Conservation (phyloP, 2,113 vertebrate species). For the Microtus pennsylvanicus region DNA sequence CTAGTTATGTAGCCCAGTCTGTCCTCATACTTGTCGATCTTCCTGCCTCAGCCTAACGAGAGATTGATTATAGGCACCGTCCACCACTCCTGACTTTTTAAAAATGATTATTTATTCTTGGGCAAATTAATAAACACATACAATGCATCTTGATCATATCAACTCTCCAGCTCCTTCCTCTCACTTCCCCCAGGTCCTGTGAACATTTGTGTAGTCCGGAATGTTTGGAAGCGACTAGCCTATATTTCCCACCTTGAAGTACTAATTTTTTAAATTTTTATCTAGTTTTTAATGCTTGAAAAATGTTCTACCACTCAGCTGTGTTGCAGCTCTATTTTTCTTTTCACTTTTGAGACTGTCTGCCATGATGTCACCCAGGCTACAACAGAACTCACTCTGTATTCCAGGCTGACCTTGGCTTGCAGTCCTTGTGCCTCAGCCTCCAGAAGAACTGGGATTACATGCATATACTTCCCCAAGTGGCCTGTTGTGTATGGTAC, state of each 20-base stretch:
- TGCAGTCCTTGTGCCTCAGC: background rate
- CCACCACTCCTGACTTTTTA: background rate
- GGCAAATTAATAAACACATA: background rate
- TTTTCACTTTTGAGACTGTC: background rate
- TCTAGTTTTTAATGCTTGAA: background rate
- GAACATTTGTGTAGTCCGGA: constrained; percentile 12
- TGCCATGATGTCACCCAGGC: background rate
- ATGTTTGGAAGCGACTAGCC: constrained; percentile 23
- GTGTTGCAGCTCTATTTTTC: background rate
- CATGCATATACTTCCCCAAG: background rate
- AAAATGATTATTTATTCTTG: background rate
- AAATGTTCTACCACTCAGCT: background rate
- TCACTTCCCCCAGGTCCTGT: background rate
- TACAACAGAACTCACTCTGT: too few species aligned
- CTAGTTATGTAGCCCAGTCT: background rate
- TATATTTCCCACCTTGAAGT: background rate
- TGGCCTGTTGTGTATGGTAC: background rate
- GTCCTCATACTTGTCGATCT: background rate
- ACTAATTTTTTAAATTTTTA: background rate
- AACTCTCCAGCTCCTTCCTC: background rate
- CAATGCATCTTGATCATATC: background rate
- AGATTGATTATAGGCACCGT: background rate
- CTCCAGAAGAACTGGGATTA: background rate
- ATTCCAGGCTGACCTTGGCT: too few species aligned
- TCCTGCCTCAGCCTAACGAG: background rate